phyloP scores from a whole-genome alignment of 2,113 vertebrate species.

The Agapornis roseicollis region DNA sequence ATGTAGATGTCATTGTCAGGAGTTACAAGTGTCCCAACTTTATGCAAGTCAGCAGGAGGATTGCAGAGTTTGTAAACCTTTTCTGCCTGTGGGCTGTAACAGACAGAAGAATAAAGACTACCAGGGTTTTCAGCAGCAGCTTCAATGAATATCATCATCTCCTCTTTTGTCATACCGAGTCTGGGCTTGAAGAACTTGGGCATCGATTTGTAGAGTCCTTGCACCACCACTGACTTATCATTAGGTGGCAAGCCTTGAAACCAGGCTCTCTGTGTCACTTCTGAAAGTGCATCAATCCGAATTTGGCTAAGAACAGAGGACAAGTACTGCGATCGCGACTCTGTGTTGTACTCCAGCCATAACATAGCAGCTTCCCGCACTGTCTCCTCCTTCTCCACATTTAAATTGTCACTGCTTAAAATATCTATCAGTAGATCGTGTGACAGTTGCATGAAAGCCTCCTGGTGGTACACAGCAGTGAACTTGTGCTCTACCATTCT shows the following conservation, averaged over 20 bases:
- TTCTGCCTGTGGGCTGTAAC: slow-evolving; percentile 96
- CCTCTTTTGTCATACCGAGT: slow-evolving; percentile 98
- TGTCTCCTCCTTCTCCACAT: slow-evolving; percentile 98
- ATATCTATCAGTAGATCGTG: slow-evolving; percentile 95
- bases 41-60: slow-evolving; percentile 92
- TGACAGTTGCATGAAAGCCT: slow-evolving; percentile 95
- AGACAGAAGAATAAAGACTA: slow-evolving; percentile 85
- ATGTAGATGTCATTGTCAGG: slow-evolving; percentile 97
- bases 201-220: slow-evolving; percentile 99
- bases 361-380: slow-evolving; percentile 97
- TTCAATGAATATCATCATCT: slow-evolving; percentile 98
- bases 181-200: slow-evolving; percentile 99
- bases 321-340: slow-evolving; percentile 92
- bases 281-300: slow-evolving; percentile 95
- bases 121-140: slow-evolving; percentile 85
- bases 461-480: slow-evolving; percentile 91
- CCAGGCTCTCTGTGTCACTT: slow-evolving; percentile 98
- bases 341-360: slow-evolving; percentile 97
- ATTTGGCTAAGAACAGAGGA: slow-evolving; percentile 98
- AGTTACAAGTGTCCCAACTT: slow-evolving; percentile 92
- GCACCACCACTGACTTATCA: slow-evolving; percentile 97
- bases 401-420: slow-evolving; percentile 97
- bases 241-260: slow-evolving; percentile 97
- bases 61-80: slow-evolving; percentile 96
- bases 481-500: slow-evolving; percentile 99